Conservation (phyloP, 2,113 vertebrate genomes). For the Mustelus asterias region DNA sequence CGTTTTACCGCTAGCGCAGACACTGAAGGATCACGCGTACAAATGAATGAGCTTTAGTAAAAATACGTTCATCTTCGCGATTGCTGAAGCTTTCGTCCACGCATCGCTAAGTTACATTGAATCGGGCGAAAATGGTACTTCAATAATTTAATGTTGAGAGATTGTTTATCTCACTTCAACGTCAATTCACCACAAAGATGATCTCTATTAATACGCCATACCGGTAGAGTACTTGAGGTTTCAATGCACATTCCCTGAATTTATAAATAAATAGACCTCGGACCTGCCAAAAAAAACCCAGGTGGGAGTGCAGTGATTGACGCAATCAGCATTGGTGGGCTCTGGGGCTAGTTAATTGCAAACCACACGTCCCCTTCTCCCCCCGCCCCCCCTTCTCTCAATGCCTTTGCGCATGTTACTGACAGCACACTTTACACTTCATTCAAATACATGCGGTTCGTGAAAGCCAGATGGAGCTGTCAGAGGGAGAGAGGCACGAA, state of each 20-base stretch:
- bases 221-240: neutral
- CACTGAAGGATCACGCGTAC: neutral
- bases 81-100: neutral
- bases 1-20: neutral
- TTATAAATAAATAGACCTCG: neutral
- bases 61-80: neutral
- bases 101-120: too few relatives aligned
- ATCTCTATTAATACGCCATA: neutral
- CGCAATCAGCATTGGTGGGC: neutral
- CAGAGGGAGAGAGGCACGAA: neutral
- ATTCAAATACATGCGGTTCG: conserved; percentile 23
- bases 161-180: neutral
- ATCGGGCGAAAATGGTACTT: neutral
- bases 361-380: neutral
- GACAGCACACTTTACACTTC: conserved; percentile 6
- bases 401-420: conserved; percentile 33
- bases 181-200: neutral
- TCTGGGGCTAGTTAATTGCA: neutral
- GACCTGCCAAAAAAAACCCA: neutral
- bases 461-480: conserved; percentile 24
- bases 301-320: neutral
- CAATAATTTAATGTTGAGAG: neutral
- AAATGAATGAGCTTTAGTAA: neutral
- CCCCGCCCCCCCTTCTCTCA: neutral
- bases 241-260: neutral